Percentiles rank a stretch among this genome's conserved stretches.
phyloP scores from a whole-genome alignment of 1,140 invertebrate genomes.

The Agraylea sexmaculata region DNA sequence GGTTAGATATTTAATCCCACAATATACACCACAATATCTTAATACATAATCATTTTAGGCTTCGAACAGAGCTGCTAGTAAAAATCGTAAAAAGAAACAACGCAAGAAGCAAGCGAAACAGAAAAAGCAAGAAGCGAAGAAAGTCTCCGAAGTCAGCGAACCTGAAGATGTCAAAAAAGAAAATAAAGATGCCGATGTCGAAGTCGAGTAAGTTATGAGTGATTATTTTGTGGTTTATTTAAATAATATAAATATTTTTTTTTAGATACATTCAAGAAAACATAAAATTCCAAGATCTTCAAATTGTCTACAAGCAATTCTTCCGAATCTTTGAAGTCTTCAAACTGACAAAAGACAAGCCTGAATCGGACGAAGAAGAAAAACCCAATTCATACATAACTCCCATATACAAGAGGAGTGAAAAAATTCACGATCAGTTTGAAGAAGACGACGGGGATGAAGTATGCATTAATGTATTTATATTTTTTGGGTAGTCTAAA shows the following conservation, averaged over 20 bases:
- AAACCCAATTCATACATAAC: conserved; percentile 5
- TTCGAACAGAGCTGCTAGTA: conserved; percentile 42
- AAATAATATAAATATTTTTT: too few species aligned
- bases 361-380: conserved; percentile 25
- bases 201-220: conserved; percentile 42
- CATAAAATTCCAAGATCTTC: conserved; percentile 63
- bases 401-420: conserved; percentile 18
- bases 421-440: conserved; percentile 38
- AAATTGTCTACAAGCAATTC: conserved; percentile 80
- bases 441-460: conserved; percentile 38
- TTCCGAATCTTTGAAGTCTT: conserved; percentile 80
- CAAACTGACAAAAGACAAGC: conserved; percentile 57
- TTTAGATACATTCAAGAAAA: conserved; percentile 62
- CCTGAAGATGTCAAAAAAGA: conserved; percentile 26
- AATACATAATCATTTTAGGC: conserved; percentile 15
- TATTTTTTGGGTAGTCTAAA: conserved; percentile 5
- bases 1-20: conserved; percentile 20
- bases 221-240: too few species aligned
- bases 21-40: not conserved
- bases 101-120: conserved; percentile 54
- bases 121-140: conserved; percentile 30
- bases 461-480: conserved; percentile 20
- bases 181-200: conserved; percentile 32
- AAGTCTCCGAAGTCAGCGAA: conserved; percentile 24
- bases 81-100: conserved; percentile 58